Conservation (phyloP, 1,140 invertebrate species). For the Branchinecta lynchi region DNA sequence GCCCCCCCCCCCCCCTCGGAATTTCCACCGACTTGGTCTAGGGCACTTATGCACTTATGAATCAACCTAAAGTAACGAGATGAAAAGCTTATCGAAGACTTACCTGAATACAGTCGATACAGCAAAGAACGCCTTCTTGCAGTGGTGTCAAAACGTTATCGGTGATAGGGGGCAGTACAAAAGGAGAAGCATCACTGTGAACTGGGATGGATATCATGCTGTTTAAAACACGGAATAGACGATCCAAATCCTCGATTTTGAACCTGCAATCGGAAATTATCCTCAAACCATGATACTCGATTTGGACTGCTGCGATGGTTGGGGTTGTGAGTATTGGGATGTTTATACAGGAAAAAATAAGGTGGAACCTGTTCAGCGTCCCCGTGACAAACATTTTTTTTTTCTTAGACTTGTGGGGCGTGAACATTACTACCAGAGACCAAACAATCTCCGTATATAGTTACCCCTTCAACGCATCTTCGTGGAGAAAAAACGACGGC, state of each 20-base stretch:
- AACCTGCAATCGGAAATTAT: too few relatives aligned
- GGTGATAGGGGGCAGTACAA: constrained; percentile 53
- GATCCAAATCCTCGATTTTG: constrained; percentile 53
- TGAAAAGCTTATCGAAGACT: constrained; percentile 29
- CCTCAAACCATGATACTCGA: too few relatives aligned
- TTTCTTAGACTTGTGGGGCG: too few relatives aligned
- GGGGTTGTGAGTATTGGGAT: too few relatives aligned
- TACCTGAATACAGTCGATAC: constrained; percentile 61
- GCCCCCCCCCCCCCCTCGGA: background rate
- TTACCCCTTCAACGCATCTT: too few relatives aligned
- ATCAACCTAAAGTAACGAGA: constrained; percentile 14
- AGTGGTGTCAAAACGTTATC: constrained; percentile 60
- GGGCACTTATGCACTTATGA: background rate
- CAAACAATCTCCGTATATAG: too few relatives aligned
- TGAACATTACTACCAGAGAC: too few relatives aligned
- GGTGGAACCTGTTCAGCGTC: too few relatives aligned
- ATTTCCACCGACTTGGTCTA: background rate
- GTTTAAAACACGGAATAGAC: constrained; percentile 58
- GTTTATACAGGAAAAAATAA: too few relatives aligned
- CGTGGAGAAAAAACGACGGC: too few relatives aligned
- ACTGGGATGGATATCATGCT: constrained; percentile 63
- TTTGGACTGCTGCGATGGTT: too few relatives aligned
- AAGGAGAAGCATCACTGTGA: constrained; percentile 61
- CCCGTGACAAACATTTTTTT: background rate
- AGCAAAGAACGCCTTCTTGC: constrained; percentile 62